Base-by-base conservation (phyloP, 2,797 vertebrate species). In the Anguilla anguilla region DNA sequence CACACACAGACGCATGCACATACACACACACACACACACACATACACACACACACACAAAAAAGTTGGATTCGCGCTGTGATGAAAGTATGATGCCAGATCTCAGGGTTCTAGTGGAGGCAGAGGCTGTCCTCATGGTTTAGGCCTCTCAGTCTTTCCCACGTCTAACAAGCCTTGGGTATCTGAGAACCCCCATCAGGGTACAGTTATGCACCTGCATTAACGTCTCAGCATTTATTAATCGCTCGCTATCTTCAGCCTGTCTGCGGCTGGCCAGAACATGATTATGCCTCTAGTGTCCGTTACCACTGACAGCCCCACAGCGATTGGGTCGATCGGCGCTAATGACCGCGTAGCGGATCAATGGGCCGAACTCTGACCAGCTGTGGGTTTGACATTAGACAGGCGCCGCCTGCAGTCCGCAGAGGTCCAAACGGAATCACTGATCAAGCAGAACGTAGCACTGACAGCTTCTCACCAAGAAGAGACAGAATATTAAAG, bases 221-320 rank as follows among this genome's bases (percentile, higher is more conserved):
- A 82, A 28, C 79, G 51, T 82, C 79, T n/a, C 43, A 51, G 46
- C 2, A 82, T 82, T 82, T 82, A 51, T 51, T 77, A 35, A 77
- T 43, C 74, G 43, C 43, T 82, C 22, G 17, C 77, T 17, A 51
- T 46, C 46, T 51, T 10, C 22, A 25, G 39, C 35, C 74, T 79
- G 74, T 39, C 43, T 22, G 79, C 9, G 35, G 74, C 39, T 43
- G 35, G 19, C 3, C 17, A 43, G 74, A 19, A 43, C 39, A 19
- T n/a, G 43, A 82, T 79, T 79, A 79, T 2, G 31, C 22, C 79
- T 82, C 46, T 10, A 6, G n/a, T 22, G 46, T 82, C 25, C 28
- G 22, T 51, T 11, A 82, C 19, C 46, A 19, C 43, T 51, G 43
- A 82, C 79, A 51, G 74, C 31, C 39, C 35, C 5, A 1, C 74